Conservation (phyloP, 1,140 invertebrate genomes). For the Propsilocerus akamusi region DNA sequence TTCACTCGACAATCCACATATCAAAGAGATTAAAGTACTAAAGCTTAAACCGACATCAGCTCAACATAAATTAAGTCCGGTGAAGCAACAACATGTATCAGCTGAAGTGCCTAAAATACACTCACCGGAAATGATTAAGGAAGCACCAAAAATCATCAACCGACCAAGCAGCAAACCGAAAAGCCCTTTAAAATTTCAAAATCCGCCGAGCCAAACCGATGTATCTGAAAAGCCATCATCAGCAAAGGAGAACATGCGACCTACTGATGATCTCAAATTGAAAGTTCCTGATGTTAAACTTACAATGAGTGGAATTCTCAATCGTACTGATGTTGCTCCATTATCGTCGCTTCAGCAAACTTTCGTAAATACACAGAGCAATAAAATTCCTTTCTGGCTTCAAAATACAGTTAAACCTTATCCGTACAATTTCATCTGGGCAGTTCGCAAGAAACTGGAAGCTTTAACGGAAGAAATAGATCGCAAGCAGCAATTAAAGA, state of each 20-base stretch:
- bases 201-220: not conserved
- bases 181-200: not conserved
- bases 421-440: conserved; percentile 14
- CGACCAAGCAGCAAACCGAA: not conserved
- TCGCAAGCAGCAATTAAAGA: not conserved
- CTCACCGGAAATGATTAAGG: not conserved
- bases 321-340: not conserved
- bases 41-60: not conserved
- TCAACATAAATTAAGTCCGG: not conserved
- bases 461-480: conserved; percentile 7
- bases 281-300: not conserved
- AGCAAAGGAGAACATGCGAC: not conserved
- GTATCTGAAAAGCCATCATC: not conserved
- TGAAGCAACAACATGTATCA: not conserved
- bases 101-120: not conserved
- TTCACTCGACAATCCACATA: not conserved
- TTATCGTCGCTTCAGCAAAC: not conserved
- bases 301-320: not conserved
- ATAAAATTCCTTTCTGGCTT: conserved; percentile 10
- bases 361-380: not conserved
- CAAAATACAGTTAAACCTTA: conserved; percentile 9
- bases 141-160: not conserved
- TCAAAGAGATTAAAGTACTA: not conserved
- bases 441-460: conserved; percentile 12
- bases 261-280: not conserved